Evolutionary conservation across 1,140 invertebrate species (phyloP).

Genomic region (Lordiphosa mommai): DNA sequence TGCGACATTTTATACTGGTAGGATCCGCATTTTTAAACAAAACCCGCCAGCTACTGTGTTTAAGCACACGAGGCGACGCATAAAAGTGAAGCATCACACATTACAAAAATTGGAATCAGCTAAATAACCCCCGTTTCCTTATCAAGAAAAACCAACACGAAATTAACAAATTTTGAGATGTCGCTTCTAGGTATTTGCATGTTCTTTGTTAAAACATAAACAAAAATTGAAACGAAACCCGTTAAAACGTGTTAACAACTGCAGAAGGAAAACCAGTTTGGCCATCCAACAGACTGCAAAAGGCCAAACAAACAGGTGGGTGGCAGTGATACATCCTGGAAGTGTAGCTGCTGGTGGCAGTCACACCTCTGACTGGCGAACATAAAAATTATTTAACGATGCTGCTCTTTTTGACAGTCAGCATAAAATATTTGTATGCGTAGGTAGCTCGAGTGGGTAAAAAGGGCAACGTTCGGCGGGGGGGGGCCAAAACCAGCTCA

Average conservation of each 20-base stretch:
- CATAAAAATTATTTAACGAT: constrained; percentile 3
- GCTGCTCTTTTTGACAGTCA: constrained; percentile 4
- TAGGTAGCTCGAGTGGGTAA: constrained; percentile 10
- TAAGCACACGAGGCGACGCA: no score
- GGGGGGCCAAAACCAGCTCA: constrained; percentile 22
- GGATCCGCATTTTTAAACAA: no score
- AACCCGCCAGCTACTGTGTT: no score
- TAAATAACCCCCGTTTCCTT: no score
- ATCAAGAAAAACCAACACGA: no score
- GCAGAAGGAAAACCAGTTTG: constrained; percentile 20
- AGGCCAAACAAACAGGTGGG: constrained; percentile 42
- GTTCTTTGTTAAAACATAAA: constrained; percentile 38
- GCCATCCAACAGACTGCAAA: not conserved
- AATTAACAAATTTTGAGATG: no score
- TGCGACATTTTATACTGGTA: no score
- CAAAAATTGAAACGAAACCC: constrained; percentile 34
- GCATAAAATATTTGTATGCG: constrained; percentile 37
- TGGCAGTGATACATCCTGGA: constrained; percentile 15
- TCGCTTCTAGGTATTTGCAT: no score
- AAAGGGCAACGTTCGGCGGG: not conserved
- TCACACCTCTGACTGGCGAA: constrained; percentile 10
- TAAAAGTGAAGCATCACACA: no score
- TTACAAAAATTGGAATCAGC: no score
- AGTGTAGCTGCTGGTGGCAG: constrained; percentile 9
- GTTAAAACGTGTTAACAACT: constrained; percentile 38